Percentiles rank a stretch among this genome's conserved stretches.
phyloP scores from a whole-genome alignment of 2,113 vertebrate genomes.

The Protobothrops mucrosquamatus region DNA sequence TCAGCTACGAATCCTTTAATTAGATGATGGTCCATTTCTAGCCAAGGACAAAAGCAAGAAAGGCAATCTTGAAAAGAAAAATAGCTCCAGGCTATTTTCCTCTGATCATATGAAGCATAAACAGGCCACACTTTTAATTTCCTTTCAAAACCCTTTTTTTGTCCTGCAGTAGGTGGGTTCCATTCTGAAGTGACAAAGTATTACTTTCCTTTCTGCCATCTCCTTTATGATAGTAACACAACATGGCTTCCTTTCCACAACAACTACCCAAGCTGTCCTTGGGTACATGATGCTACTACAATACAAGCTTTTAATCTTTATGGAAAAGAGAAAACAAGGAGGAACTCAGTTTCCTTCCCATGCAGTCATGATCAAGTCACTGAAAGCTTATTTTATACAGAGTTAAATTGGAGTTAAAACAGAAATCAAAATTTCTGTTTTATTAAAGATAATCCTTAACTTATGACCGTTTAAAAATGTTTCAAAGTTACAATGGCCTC shows the following conservation, averaged over 20 bases:
- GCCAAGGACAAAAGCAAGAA: background rate
- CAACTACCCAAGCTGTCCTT: background rate
- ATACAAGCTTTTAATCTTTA: background rate
- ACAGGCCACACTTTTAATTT: background rate
- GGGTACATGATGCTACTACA: background rate
- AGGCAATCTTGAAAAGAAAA: background rate
- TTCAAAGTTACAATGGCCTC: background rate
- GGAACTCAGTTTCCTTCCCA: background rate
- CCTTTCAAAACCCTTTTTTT: background rate
- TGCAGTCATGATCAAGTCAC: background rate
- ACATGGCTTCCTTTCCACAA: background rate
- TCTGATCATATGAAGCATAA: background rate
- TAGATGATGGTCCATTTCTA: background rate
- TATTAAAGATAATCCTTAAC: background rate
- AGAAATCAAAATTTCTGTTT: background rate
- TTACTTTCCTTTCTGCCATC: background rate
- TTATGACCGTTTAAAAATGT: background rate
- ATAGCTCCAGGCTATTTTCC: background rate
- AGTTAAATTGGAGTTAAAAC: background rate
- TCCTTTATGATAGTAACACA: background rate
- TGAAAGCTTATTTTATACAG: background rate
- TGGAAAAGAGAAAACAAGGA: background rate
- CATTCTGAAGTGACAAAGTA: background rate
- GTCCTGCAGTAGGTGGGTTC: background rate
- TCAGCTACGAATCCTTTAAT: background rate